Evolutionary conservation across 2,797 vertebrate genomes (phyloP), one percentile per base, ranked within the genome.

Genomic region (Corythornis leucogaster): DNA sequence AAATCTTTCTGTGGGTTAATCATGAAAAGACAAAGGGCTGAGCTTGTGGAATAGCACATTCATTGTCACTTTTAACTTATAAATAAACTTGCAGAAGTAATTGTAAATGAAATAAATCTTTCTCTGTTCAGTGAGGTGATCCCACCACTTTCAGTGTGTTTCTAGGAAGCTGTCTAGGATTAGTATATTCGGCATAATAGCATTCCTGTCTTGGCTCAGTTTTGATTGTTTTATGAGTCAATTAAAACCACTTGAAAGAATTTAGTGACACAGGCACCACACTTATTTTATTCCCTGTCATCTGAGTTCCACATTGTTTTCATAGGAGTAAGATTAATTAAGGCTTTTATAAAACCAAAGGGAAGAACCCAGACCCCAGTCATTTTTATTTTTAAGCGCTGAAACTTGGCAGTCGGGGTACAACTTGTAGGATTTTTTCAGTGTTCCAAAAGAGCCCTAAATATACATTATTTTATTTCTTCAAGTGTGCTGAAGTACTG

Each of bases 191-290:
- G 90, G 63, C n/a, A 69, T 88, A 89, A 90, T 71, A 79, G 28
- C 46, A 90, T 85, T 84, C 67, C 85, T 87, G 50, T 59, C 75
- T 83, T 77, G 61, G 64, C 53, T 81, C 3, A 1, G n/a, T 82
- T 84, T 82, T 86, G 54, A 66, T 84, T 75, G 69, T 91, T 94
- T 94, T 95, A 95, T 74, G 89, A 93, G 87, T 53, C 85, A 90
- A 75, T 85, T 93, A 94, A 94, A 95, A 91, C 62, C n/a, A 94
- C 77, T 93, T 94, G 80, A 93, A 94, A 95, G 76, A 88, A 84
- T 78, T 91, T 62, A 74, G 69, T 84, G 80, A 68, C 80, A 89
- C 43, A 91, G 87, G 75, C 85, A 91, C 74, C 80, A 85, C 79
- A 93, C 66, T 50, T 25, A 89, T 88, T 87, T 84, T 94, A 69